Percentiles rank a stretch among this genome's conserved stretches.
phyloP scores from a whole-genome alignment of 2,797 vertebrate genomes.

The Sylvilagus floridanus region DNA sequence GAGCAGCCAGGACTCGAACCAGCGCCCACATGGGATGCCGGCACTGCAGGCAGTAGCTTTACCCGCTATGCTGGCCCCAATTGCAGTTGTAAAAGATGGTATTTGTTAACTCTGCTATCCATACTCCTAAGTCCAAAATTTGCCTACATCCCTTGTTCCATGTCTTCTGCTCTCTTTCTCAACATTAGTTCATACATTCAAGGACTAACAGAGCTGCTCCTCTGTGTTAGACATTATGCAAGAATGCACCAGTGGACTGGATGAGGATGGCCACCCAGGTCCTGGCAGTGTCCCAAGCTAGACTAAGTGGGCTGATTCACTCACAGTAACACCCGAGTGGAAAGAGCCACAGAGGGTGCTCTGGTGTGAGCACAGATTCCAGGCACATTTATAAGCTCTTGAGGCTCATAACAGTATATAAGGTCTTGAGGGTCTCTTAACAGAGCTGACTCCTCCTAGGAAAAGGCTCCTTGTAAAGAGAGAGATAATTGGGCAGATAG shows the following conservation, averaged over 20 bases:
- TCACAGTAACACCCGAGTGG: background rate
- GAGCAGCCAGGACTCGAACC: too few relatives aligned
- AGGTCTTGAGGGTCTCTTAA: background rate
- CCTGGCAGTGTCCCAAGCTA: background rate
- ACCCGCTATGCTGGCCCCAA: too few relatives aligned
- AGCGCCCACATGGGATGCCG: too few relatives aligned
- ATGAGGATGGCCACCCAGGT: background rate
- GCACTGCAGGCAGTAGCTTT: too few relatives aligned
- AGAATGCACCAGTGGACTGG: background rate
- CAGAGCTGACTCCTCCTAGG: background rate
- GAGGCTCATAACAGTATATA: too few relatives aligned
- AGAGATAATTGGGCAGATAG: background rate
- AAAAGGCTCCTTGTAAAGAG: background rate
- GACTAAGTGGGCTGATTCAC: background rate
- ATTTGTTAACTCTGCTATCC: background rate
- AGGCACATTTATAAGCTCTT: background rate
- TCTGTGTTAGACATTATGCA: too few relatives aligned
- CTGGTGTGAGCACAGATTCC: background rate
- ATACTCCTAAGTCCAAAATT: background rate
- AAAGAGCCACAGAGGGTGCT: background rate
- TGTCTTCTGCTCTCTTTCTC: constrained; percentile 29
- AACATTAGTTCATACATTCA: background rate
- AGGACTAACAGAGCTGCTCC: background rate
- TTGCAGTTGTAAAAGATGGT: background rate
- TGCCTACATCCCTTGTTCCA: background rate